Base-by-base conservation (phyloP, 2,113 vertebrate species). In the Willisornis vidua region DNA sequence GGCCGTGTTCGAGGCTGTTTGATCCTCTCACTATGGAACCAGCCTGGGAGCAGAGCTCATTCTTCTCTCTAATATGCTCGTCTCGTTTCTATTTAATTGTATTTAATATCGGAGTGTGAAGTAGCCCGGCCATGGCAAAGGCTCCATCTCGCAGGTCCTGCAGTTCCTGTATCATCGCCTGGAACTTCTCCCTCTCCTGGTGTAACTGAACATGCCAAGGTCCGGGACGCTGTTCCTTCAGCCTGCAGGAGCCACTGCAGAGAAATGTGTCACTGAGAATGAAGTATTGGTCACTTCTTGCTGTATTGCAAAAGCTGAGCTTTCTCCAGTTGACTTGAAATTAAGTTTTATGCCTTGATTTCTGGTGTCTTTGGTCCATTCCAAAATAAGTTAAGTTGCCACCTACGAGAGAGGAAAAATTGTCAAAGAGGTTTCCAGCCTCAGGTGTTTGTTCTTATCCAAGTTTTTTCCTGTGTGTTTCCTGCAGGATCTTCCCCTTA, bases 41-140 rank as follows among this genome's bases (percentile, higher is more conserved):
- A 0, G 4, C 18, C 51, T 45, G 18, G 7, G 7, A 31, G 13
- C 14, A 24, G 5, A 5, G n/a, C 33, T 41, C 57, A 23, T 6
- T 22, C 9, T 0, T 2, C 19, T 39, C n/a, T 59, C 23, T 10
- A 1, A 19, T 11, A 5, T 0, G 0, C 17, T 41, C 14, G 5
- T 8, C 83, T 82, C 1, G 0, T 1, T 24, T 72, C 39, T 35
- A 5, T 51, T 45, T 17, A 2, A 3, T 41, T 41, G 18, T 0
- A 66, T 66, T 73, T 62, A 9, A 4, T 82, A 10, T 75, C 7
- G 3, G 24, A n/a, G 14, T 33, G 11, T 28, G 8, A 62, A 41
- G n/a, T 22, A 7, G 57, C 26, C 39, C 7, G 41, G 12, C 26
- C 5, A 1, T 13, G 23, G 23, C 49, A 81, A 73, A 78, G 12